Conservation (phyloP, 2,113 vertebrate genomes). For the Peromyscus maniculatus region DNA sequence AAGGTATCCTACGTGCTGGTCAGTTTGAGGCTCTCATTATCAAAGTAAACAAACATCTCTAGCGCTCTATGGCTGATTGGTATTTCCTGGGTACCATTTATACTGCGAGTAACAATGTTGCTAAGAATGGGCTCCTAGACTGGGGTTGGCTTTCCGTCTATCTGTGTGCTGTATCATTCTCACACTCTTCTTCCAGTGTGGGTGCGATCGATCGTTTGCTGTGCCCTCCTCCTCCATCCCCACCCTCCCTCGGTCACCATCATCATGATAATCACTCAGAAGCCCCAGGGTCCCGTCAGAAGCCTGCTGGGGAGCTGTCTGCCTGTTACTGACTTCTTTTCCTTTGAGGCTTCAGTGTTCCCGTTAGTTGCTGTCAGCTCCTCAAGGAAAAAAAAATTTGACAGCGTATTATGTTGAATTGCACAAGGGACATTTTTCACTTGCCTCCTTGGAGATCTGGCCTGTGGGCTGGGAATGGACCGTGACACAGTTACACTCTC, state of each 20-base stretch:
- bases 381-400: constrained; percentile 46
- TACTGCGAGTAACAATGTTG: background rate
- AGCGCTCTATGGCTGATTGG: background rate
- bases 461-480: constrained; percentile 63
- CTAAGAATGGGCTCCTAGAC: background rate
- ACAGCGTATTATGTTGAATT: constrained; percentile 21
- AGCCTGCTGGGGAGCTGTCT: constrained; percentile 19
- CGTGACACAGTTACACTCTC: constrained; percentile 41
- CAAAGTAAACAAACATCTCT: background rate
- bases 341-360: constrained; percentile 43
- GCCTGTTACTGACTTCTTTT: constrained; percentile 22
- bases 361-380: constrained; percentile 65
- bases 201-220: background rate
- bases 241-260: background rate
- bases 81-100: constrained; percentile 27
- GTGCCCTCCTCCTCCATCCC: background rate
- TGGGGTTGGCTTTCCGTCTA: background rate
- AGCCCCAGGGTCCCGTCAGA: constrained; percentile 10
- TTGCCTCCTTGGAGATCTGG: constrained; percentile 43
- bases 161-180: background rate
- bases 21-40: background rate
- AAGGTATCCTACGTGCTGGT: background rate
- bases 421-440: constrained; percentile 59
- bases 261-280: constrained; percentile 53
- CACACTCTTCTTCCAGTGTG: background rate